A percentile compares a stretch with the other conserved stretches of the same genome.
phyloP scores from a whole-genome alignment of 2,113 vertebrate genomes.

The Anguilla rostrata region DNA sequence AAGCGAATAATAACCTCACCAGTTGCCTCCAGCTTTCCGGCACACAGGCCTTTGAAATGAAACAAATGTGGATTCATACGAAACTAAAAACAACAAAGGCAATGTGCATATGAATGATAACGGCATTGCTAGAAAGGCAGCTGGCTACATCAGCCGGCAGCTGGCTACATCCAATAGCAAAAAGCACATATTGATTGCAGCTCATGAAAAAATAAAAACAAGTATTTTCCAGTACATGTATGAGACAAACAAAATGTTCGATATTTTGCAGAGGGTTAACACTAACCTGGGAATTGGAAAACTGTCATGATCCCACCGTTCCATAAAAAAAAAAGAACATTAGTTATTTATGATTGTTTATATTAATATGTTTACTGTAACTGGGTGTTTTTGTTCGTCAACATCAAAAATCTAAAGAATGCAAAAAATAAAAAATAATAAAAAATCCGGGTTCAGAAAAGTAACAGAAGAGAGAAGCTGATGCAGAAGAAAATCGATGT shows the following conservation, averaged over 20 bases:
- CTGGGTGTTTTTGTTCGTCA: too few relatives aligned
- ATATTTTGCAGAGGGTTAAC: not conserved
- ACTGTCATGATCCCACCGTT: not conserved
- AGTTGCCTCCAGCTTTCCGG: not conserved
- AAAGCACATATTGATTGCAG: not conserved
- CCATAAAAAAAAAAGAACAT: not conserved
- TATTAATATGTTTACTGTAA: too few relatives aligned
- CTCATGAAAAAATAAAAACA: not conserved
- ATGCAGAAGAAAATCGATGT: not conserved
- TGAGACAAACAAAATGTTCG: not conserved
- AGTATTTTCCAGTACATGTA: not conserved
- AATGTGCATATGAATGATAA: not conserved
- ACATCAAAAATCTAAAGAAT: too few relatives aligned
- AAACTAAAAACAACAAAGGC: not conserved
- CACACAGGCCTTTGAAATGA: not conserved
- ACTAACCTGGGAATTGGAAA: not conserved
- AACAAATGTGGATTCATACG: not conserved
- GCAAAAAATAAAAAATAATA: too few relatives aligned
- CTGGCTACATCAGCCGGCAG: not conserved
- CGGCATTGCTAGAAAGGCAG: not conserved
- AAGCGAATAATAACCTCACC: conserved; percentile 3
- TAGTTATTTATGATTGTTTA: not conserved
- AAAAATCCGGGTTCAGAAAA: too few relatives aligned
- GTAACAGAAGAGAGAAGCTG: too few relatives aligned
- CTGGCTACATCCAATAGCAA: not conserved